Evolutionary conservation across 2,888 invertebrate species (phyloP).

Genomic region (Apoda limacodes): DNA sequence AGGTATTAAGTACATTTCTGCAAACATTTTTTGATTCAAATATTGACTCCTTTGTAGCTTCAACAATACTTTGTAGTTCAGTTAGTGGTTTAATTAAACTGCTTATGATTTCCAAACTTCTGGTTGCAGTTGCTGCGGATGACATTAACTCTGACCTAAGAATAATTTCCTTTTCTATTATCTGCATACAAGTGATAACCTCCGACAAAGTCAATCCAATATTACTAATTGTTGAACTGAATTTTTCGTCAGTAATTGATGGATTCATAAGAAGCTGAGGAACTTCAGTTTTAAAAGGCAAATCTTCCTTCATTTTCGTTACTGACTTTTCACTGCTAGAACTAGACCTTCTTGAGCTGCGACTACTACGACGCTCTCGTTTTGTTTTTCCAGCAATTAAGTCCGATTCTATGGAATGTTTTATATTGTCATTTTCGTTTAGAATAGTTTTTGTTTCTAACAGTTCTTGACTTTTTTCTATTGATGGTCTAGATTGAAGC

Average conservation of each 20-base stretch:
- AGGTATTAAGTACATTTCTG: constrained; percentile 65
- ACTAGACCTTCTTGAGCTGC: constrained; percentile 52
- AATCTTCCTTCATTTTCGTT: constrained; percentile 41
- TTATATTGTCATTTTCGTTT: constrained; percentile 37
- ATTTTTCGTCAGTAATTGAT: constrained; percentile 30
- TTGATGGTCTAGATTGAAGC: constrained; percentile 41
- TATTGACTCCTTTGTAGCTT: constrained; percentile 58
- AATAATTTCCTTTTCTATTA: constrained; percentile 74
- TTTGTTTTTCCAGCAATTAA: constrained; percentile 28
- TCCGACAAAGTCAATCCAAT: constrained; percentile 47
- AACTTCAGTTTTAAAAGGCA: constrained; percentile 13
- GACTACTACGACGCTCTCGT: constrained; percentile 49
- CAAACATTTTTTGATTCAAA: constrained; percentile 44
- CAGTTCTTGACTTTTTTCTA: constrained; percentile 39
- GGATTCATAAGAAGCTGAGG: too few relatives aligned
- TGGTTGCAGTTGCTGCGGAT: constrained; percentile 73
- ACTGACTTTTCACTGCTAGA: constrained; percentile 63
- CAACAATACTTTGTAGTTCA: constrained; percentile 73
- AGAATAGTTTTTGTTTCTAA: constrained; percentile 40
- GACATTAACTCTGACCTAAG: constrained; percentile 75
- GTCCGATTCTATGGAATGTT: constrained; percentile 22
- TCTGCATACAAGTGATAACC: constrained; percentile 65
- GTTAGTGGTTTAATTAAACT: constrained; percentile 72
- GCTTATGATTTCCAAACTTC: constrained; percentile 74
- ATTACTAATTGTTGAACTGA: constrained; percentile 30